These are phyloP conservation scores for Athene noctua DNA, from an alignment of 2,113 vertebrate genomes.

Conservation along the genomic window DNA sequence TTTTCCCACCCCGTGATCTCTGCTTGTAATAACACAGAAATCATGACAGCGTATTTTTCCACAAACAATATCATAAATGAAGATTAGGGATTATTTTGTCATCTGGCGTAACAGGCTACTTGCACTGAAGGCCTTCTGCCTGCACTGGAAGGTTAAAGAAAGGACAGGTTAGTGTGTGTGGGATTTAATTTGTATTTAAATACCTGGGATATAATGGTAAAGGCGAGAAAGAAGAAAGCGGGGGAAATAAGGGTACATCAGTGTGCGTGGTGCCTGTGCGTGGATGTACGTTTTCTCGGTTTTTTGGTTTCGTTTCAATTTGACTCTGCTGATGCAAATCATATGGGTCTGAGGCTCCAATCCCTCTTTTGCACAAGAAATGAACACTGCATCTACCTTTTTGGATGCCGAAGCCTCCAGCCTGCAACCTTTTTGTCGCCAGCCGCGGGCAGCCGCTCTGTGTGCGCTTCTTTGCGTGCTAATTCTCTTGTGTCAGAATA, in stretches of 20 bases:
- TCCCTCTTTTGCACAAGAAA: not conserved
- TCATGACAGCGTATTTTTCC: not conserved
- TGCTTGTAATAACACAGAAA: slow-evolving; percentile 12
- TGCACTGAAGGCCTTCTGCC: not conserved
- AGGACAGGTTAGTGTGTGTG: slow-evolving; percentile 45
- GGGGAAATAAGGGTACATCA: not conserved
- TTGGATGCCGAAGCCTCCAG: not conserved
- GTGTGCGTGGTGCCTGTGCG: not conserved
- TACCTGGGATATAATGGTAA: not conserved
- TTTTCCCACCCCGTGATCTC: not conserved
- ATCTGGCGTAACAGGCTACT: not conserved
- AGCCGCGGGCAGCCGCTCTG: not conserved
- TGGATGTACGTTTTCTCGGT: not conserved
- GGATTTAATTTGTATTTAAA: slow-evolving; percentile 26
- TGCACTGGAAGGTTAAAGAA: slow-evolving; percentile 20
- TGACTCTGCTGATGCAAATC: not conserved
- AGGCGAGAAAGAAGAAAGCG: not conserved
- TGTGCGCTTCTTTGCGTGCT: not conserved
- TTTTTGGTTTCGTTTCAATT: not conserved
- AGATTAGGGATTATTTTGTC: slow-evolving; percentile 7
- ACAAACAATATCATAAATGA: not conserved
- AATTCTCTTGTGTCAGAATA: slow-evolving; percentile 18
- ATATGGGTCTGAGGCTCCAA: not conserved
- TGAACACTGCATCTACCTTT: not conserved
- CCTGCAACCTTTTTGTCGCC: not conserved